A percentile compares a stretch with the other conserved stretches of the same genome.
Conservation (phyloP, 1,140 invertebrate genomes). For the Arion vulgaris region DNA sequence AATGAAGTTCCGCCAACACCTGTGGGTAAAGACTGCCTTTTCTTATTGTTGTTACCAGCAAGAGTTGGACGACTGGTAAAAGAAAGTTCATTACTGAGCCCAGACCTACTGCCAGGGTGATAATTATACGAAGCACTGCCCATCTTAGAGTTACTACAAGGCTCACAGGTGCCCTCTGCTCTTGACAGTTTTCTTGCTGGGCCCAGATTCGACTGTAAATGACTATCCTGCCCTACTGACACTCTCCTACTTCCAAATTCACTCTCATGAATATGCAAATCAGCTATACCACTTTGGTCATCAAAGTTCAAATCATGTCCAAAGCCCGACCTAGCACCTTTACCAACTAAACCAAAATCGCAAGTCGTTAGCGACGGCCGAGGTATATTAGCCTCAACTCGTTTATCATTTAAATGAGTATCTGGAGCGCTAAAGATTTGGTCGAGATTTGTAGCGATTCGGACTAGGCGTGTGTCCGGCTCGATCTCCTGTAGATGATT, state of each 20-base stretch:
- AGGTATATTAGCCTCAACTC: background rate
- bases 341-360: background rate
- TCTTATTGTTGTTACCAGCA: background rate
- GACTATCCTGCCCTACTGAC: background rate
- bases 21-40: constrained; percentile 24
- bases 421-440: constrained; percentile 24
- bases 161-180: background rate
- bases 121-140: background rate
- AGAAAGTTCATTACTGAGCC: constrained; percentile 23
- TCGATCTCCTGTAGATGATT: background rate
- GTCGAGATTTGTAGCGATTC: background rate
- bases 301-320: constrained; percentile 32
- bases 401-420: background rate
- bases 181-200: background rate
- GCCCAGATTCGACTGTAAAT: background rate
- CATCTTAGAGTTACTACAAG: background rate
- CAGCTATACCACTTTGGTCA: constrained; percentile 16
- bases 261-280: background rate
- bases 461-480: constrained; percentile 6
- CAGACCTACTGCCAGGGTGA: constrained; percentile 21
- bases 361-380: background rate
- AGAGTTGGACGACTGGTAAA: constrained; percentile 7
- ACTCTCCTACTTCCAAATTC: background rate
- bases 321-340: constrained; percentile 26
- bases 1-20: background rate